Percentiles rank a stretch among this genome's conserved stretches.
Conservation (phyloP, 2,113 vertebrate species). For the Oryzias celebensis region DNA sequence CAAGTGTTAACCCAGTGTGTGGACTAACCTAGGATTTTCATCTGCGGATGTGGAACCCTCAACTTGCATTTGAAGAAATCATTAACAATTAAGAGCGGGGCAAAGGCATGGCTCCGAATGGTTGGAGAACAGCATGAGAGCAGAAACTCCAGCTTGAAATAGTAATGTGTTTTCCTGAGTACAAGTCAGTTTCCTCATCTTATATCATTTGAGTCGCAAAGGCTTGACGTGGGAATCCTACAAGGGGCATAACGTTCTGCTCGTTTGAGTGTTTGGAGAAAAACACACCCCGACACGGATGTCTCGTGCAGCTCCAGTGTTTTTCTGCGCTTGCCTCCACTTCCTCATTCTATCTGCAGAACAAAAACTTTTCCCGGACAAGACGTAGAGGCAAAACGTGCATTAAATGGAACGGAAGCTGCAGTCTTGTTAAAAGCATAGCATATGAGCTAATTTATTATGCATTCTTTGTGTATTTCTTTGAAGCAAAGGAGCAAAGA, state of each 20-base stretch:
- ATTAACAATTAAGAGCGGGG: conserved; percentile 70
- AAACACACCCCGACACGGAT: conserved; percentile 15
- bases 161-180: conserved; percentile 59
- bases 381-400: not conserved
- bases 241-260: conserved; percentile 22
- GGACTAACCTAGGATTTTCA: conserved; percentile 56
- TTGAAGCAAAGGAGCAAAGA: not conserved
- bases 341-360: conserved; percentile 2
- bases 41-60: conserved; percentile 52
- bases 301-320: conserved; percentile 14
- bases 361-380: conserved; percentile 1
- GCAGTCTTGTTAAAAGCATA: not conserved
- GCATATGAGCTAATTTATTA: not conserved
- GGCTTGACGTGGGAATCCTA: conserved; percentile 41
- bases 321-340: not conserved
- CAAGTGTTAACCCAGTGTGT: conserved; percentile 40
- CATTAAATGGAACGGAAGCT: conserved; percentile 1
- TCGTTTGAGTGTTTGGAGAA: conserved; percentile 28
- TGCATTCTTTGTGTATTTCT: not conserved
- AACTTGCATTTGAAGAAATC: conserved; percentile 71
- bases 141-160: conserved; percentile 50
- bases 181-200: conserved; percentile 54
- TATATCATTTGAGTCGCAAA: conserved; percentile 31
- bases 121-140: conserved; percentile 54
- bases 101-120: conserved; percentile 37